phyloP scores from a whole-genome alignment of 2,888 invertebrate genomes.

The Drosophila kanekoi region DNA sequence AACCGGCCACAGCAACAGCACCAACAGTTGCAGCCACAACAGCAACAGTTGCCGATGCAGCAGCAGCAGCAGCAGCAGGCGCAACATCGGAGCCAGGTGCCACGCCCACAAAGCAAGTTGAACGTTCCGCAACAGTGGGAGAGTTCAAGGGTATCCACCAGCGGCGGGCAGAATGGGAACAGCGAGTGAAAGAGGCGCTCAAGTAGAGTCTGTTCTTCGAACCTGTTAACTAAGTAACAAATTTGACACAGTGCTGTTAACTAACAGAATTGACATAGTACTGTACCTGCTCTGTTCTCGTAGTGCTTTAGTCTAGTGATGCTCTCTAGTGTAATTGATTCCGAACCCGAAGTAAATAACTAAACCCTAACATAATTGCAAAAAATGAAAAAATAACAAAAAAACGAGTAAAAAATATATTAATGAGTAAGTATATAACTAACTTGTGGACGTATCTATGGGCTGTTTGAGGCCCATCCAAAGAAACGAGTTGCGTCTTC shows the following conservation, averaged over 20 bases:
- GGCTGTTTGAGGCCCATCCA: slow-evolving; percentile 51
- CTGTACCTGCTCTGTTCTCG: slow-evolving; percentile 34
- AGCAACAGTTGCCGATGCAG: slow-evolving; percentile 35
- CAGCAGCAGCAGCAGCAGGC: slow-evolving; percentile 33
- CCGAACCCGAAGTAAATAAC: slow-evolving; percentile 23
- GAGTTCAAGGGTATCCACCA: slow-evolving; percentile 90
- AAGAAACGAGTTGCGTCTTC: slow-evolving; percentile 55
- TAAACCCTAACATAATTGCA: slow-evolving; percentile 14
- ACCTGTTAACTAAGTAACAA: slow-evolving; percentile 11
- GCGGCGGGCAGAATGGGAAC: slow-evolving; percentile 91
- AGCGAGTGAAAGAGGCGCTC: slow-evolving; percentile 89
- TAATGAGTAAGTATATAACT: slow-evolving; percentile 12
- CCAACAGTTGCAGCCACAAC: slow-evolving; percentile 49
- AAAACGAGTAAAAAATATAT: slow-evolving; percentile 9
- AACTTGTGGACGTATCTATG: slow-evolving; percentile 21
- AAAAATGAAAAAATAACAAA: slow-evolving; percentile 3
- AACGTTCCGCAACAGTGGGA: slow-evolving; percentile 82
- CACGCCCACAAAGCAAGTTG: slow-evolving; percentile 71
- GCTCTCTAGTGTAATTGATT: slow-evolving; percentile 40
- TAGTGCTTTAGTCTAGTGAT: slow-evolving; percentile 67
- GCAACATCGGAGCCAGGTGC: slow-evolving; percentile 36
- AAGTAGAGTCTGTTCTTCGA: slow-evolving; percentile 62
- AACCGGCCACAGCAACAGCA: slow-evolving; percentile 40
- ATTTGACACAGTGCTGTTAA: not conserved
- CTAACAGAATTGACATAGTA: slow-evolving; percentile 1